These are phyloP conservation scores for Periophthalmodon schlosseri DNA, from an alignment of 2,113 vertebrate genomes.

Conservation along the genomic window DNA sequence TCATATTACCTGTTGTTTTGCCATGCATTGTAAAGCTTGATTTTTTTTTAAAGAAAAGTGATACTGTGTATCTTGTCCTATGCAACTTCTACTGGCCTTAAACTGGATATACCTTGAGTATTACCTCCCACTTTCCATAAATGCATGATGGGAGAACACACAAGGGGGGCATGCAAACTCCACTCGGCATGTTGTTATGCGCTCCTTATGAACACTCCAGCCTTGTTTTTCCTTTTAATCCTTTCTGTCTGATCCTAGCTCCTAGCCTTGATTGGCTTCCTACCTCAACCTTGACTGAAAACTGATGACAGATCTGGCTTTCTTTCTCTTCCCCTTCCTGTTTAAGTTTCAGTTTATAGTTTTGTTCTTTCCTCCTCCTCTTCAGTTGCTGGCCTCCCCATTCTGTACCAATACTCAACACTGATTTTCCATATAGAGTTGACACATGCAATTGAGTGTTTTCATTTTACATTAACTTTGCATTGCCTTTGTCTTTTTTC, in stretches of 20 bases:
- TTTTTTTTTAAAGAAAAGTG: no score
- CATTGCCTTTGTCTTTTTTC: slow-evolving; percentile 19
- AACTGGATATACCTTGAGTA: background rate
- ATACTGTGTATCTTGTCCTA: background rate
- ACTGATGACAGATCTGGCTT: no score
- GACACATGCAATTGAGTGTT: background rate
- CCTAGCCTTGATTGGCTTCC: background rate
- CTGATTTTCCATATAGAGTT: background rate
- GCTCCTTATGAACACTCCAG: background rate
- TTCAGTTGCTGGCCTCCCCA: background rate
- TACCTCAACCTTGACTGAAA: background rate
- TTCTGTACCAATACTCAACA: background rate
- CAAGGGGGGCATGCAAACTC: background rate
- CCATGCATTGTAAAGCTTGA: no score
- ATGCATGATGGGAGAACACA: background rate
- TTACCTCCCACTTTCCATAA: background rate
- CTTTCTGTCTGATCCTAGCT: background rate
- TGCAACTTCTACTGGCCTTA: background rate
- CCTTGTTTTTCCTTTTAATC: background rate
- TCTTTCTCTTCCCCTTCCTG: background rate
- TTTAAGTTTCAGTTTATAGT: background rate
- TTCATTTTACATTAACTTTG: slow-evolving; percentile 23
- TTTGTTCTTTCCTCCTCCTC: background rate
- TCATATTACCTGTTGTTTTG: no score
- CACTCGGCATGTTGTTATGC: background rate